Evolutionary conservation across 1,140 invertebrate species (phyloP).

Genomic region (Philotrypesis tridentata): DNA sequence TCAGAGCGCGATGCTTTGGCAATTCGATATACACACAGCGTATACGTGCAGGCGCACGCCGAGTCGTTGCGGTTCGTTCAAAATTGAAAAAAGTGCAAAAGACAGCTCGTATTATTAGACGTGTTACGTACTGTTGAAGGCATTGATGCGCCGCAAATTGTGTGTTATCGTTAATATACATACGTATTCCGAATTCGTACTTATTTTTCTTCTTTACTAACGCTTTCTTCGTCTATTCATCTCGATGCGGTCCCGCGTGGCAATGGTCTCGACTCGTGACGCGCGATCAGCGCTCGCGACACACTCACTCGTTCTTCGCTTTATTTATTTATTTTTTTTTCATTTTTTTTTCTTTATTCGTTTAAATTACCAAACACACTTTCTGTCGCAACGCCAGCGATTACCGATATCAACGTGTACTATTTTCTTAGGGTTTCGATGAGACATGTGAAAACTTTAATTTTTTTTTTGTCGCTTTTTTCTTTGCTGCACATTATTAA

Average conservation of each 20-base stretch:
- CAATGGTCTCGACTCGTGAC: constrained; percentile 42
- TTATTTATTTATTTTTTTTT: too few species aligned
- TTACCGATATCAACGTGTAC: constrained; percentile 34
- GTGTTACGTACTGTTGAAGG: constrained; percentile 18
- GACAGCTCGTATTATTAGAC: constrained; percentile 1
- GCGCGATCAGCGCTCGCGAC: constrained; percentile 48
- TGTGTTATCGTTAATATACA: not conserved
- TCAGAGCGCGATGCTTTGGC: too few species aligned
- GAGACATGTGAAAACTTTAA: constrained; percentile 39
- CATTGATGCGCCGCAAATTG: constrained; percentile 5
- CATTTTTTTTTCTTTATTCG: too few species aligned
- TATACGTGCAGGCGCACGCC: too few species aligned
- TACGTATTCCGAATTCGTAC: constrained; percentile 17
- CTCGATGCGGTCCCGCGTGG: constrained; percentile 46
- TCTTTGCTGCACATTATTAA: too few species aligned
- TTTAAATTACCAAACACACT: constrained; percentile 55
- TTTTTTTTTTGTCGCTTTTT: not conserved
- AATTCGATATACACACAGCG: too few species aligned
- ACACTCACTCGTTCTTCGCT: constrained; percentile 25
- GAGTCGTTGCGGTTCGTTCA: constrained; percentile 28
- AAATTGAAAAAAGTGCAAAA: constrained; percentile 51
- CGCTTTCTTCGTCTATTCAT: not conserved
- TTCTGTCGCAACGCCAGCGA: constrained; percentile 22
- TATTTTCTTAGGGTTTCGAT: constrained; percentile 28
- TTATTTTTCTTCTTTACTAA: not conserved